Base-by-base conservation (phyloP, 2,113 vertebrate species). In the Labrus mixtus region DNA sequence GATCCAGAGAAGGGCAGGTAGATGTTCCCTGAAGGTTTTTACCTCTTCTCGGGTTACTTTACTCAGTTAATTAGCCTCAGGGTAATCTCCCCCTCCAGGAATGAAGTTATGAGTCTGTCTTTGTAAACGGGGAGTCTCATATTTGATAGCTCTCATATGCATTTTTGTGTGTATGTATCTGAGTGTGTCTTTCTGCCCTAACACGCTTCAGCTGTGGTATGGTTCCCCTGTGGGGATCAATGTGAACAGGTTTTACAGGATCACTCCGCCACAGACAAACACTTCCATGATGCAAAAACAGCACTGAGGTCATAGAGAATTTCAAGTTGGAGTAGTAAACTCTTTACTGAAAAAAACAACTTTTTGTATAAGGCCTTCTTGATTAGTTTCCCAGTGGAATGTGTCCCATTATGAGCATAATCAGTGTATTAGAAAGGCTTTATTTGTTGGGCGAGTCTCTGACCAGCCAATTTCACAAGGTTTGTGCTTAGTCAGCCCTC, bases 201-300 rank as follows among this genome's bases (percentile, higher is more conserved):
- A 92, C 92, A 83, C 19, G 92, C 87, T 87, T 60, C 67, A 56
- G 63, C 61, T 7, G 39, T 8, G 9, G 48, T 37, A 58, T 60
- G 59, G 63, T 71, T 85, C 43, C 62, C 74, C 51, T 81, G n/a
- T 56, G 58, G 76, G 72, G 66, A 58, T 79, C 10, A 10, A 20
- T 10, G 10, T 16, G 25, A 93, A 90, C 94, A 82, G 86, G 92
- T 93, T 90, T 79, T 77, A 80, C 93, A 82, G 69, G 91, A 76
- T 91, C 22, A 4, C 23, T 17, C 39, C 20, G 46, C 62, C 67
- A 36, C 46, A 39, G 9, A 45, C 22, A 3, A 58, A 4, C 16
- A 33, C n/a, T 59, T 78, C 48, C 4, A 19, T 4, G 23, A 23
- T 61, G 41, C 19, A 63, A 22, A 9, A 48, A 19, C 48, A 53